A percentile compares a stretch with the other conserved stretches of the same genome.
Evolutionary conservation across 2,797 vertebrate species (phyloP).

Genomic region (Alfaro cultratus): DNA sequence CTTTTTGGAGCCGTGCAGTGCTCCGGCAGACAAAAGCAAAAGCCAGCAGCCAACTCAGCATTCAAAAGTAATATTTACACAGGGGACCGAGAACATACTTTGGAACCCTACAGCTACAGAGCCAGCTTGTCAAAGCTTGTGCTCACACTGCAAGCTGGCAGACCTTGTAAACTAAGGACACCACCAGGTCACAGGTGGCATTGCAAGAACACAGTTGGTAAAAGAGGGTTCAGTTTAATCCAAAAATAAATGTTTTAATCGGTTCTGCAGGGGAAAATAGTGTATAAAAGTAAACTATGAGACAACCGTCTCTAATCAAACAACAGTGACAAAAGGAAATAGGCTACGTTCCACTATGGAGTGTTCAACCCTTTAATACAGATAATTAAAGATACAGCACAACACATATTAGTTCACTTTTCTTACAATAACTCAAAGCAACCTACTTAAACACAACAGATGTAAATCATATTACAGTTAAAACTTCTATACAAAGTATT

Average conservation of each 20-base stretch:
- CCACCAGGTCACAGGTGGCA: conserved; percentile 53
- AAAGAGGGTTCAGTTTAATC: conserved; percentile 5
- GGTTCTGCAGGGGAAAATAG: background rate
- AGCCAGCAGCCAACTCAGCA: conserved; percentile 73
- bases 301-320: background rate
- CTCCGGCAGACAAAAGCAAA: conserved; percentile 70
- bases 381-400: conserved; percentile 77
- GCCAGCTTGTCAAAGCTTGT: conserved; percentile 61
- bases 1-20: conserved; percentile 62
- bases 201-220: conserved; percentile 15
- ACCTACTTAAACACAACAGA: conserved; percentile 71
- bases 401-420: conserved; percentile 80
- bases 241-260: background rate
- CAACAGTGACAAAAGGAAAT: no score
- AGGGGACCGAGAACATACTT: conserved; percentile 68
- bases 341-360: conserved; percentile 32
- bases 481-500: conserved; percentile 87
- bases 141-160: conserved; percentile 32
- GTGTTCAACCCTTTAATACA: conserved; percentile 81
- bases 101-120: conserved; percentile 67
- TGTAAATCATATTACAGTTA: conserved; percentile 80
- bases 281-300: background rate
- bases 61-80: conserved; percentile 73
- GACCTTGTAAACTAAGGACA: conserved; percentile 63
- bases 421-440: conserved; percentile 75